Percentiles rank a stretch among this genome's conserved stretches.
These are phyloP conservation scores for Caranx melampygus DNA, from an alignment of 2,113 vertebrate genomes.

Conservation along the genomic window DNA sequence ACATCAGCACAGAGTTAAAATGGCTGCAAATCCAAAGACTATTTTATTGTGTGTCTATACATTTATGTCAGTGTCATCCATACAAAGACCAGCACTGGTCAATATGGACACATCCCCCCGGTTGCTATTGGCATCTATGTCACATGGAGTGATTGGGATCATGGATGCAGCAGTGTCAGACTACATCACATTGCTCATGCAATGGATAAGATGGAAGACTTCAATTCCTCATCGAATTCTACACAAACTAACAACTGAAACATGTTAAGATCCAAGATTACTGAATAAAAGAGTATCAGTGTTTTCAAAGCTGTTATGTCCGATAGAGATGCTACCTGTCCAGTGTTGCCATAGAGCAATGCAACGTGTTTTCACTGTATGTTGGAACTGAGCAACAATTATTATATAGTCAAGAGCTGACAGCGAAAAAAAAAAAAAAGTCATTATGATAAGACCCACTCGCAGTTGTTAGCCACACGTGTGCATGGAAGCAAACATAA, in stretches of 20 bases:
- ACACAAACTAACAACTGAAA: background rate
- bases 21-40: conserved; percentile 63
- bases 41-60: conserved; percentile 48
- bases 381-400: conserved; percentile 62
- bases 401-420: conserved; percentile 17
- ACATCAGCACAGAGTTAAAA: conserved; percentile 66
- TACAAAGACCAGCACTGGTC: conserved; percentile 32
- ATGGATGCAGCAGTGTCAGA: conserved; percentile 43
- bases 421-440: conserved; percentile 12
- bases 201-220: conserved; percentile 13
- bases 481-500: conserved; percentile 11
- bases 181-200: conserved; percentile 38
- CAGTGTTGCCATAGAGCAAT: conserved; percentile 76
- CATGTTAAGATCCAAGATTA: background rate
- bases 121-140: conserved; percentile 29
- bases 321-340: conserved; percentile 15
- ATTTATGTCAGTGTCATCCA: conserved; percentile 67
- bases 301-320: conserved; percentile 14
- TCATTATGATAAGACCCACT: background rate
- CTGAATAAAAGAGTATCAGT: background rate
- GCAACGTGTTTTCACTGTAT: conserved; percentile 60
- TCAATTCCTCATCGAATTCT: background rate
- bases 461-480: conserved; percentile 26
- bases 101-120: conserved; percentile 28
- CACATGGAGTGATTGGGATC: conserved; percentile 38